phyloP scores from a whole-genome alignment of 2,113 vertebrate species.

The Leuciscus idus region DNA sequence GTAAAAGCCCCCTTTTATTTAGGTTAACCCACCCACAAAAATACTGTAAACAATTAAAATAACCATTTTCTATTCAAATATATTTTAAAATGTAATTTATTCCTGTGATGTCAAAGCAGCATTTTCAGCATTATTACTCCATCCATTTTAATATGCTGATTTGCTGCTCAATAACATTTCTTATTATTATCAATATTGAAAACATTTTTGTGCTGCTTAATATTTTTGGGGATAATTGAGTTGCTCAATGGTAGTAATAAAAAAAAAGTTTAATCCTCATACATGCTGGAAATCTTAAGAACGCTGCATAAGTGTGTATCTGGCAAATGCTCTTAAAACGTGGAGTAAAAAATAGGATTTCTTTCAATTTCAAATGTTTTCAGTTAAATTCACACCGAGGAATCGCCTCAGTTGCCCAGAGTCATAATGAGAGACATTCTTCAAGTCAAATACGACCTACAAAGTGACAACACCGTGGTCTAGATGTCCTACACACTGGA shows the following conservation, averaged over 20 bases:
- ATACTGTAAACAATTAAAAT: too few relatives aligned
- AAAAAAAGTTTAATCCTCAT: not conserved
- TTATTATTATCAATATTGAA: not conserved
- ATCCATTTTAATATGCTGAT: not conserved
- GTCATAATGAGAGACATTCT: constrained; percentile 40
- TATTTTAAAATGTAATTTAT: not conserved
- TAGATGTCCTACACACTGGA: constrained; percentile 21
- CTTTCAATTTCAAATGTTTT: not conserved
- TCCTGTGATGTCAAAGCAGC: not conserved
- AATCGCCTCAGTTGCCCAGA: not conserved
- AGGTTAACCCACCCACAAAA: too few relatives aligned
- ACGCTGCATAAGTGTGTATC: not conserved
- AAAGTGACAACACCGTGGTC: constrained; percentile 28
- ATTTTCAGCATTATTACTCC: not conserved
- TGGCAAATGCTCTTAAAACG: not conserved
- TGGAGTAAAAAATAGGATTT: not conserved
- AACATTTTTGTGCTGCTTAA: not conserved
- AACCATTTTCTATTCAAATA: too few relatives aligned
- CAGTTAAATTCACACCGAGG: not conserved
- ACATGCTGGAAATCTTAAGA: not conserved
- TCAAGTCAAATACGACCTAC: constrained; percentile 51
- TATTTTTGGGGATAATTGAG: not conserved
- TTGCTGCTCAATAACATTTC: not conserved
- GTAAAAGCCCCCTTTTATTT: not conserved
- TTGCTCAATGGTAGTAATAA: not conserved